Evolutionary conservation across 2,113 vertebrate genomes (phyloP).

Genomic region (Pseudorhombus dupliciocellatus): DNA sequence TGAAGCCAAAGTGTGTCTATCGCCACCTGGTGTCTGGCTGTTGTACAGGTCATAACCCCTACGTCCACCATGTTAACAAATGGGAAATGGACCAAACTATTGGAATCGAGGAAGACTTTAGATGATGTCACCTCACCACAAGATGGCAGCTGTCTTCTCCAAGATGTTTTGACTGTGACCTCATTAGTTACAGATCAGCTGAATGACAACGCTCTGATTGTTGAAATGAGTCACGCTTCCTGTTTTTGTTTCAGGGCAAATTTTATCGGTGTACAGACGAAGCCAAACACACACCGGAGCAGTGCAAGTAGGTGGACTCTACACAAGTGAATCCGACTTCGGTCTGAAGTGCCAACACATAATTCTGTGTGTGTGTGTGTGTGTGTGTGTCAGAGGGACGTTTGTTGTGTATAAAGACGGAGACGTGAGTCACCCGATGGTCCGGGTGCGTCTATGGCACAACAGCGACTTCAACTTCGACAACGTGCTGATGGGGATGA

Average conservation of each 20-base stretch:
- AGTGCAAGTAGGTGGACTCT: conserved; percentile 88
- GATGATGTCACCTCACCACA: no score
- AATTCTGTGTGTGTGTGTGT: conserved; percentile 4
- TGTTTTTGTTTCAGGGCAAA: conserved; percentile 84
- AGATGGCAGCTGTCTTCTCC: no score
- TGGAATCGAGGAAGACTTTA: no score
- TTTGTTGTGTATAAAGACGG: conserved; percentile 94
- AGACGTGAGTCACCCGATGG: conserved; percentile 89
- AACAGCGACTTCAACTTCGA: conserved; percentile 98
- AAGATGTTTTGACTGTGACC: background rate
- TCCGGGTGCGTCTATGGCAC: conserved; percentile 88
- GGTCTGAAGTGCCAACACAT: background rate
- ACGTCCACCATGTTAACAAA: no score
- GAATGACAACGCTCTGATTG: background rate
- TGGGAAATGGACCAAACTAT: no score
- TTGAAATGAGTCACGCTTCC: background rate
- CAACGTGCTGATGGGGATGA: conserved; percentile 94
- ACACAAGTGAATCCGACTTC: background rate
- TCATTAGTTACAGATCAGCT: background rate
- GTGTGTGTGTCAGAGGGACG: conserved; percentile 76
- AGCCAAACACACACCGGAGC: conserved; percentile 88
- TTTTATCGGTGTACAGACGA: conserved; percentile 95
- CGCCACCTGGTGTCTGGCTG: no score
- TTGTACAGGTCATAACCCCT: no score
- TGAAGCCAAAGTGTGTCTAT: no score